Evolutionary conservation across 2,113 vertebrate genomes (phyloP).

Genomic region (Pelodiscus sinensis): DNA sequence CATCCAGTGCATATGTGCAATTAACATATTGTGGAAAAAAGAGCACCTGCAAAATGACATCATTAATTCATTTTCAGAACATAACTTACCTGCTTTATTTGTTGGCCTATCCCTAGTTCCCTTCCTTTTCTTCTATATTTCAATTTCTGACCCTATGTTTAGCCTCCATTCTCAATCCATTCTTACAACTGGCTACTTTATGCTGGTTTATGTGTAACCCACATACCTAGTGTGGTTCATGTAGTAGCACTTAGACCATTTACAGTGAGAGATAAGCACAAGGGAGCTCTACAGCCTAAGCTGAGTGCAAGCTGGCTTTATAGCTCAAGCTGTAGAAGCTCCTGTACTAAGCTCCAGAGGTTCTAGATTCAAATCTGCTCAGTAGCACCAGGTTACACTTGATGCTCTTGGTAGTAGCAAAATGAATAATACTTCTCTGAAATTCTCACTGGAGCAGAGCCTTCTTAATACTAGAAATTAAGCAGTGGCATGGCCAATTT

Average conservation of each 20-base stretch:
- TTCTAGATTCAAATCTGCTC: too few relatives aligned
- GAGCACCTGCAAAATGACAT: slow-evolving; percentile 63
- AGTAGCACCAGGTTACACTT: not conserved
- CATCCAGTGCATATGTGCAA: not conserved
- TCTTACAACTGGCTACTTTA: slow-evolving; percentile 30
- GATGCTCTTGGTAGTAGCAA: slow-evolving; percentile 5
- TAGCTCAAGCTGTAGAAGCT: too few relatives aligned
- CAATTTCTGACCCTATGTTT: not conserved
- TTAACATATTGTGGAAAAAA: slow-evolving; percentile 39
- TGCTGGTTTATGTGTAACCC: not conserved
- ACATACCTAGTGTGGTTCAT: too few relatives aligned
- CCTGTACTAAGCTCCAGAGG: too few relatives aligned
- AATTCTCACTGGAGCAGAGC: slow-evolving; percentile 11
- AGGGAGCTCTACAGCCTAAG: too few relatives aligned
- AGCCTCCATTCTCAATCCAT: not conserved
- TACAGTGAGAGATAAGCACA: too few relatives aligned
- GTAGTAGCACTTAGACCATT: too few relatives aligned
- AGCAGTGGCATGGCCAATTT: not conserved
- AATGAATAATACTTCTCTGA: not conserved
- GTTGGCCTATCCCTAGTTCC: not conserved
- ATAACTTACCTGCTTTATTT: slow-evolving; percentile 13
- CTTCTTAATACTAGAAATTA: slow-evolving; percentile 50
- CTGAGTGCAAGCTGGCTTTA: too few relatives aligned
- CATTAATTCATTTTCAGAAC: slow-evolving; percentile 28
- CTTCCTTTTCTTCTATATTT: not conserved